Evolutionary conservation across 23 tunicate species (phyloP), one percentile per base, ranked within the genome.

Genomic region (Clavelina lepadiformis): DNA sequence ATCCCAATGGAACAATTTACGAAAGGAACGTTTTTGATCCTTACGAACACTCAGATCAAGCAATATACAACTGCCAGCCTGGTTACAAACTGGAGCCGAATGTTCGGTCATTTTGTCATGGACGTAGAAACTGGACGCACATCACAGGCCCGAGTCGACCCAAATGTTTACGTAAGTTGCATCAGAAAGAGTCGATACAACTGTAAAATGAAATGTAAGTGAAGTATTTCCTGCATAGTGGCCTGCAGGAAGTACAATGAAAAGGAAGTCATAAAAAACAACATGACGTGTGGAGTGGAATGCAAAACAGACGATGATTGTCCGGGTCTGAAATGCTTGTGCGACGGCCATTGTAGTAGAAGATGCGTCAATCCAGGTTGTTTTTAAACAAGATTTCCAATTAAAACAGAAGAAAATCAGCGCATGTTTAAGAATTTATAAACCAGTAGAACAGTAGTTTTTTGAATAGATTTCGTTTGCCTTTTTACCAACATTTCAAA

Each of bases 271-370:
- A 37, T 37, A 26, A 69, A 37, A 24, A 37, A 21, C 64, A 61
- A 61, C 20, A 27, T 78, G 49, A 45, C 68, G 3, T 78, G 84
- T 45, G 79, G 62, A 22, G 28, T 34, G 25, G 51, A 27, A 6
- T 78, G 84, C 29, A 8, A 15, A 23, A 24, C 56, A 13, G 80
- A 78, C n/a, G 71, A 57, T 5, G 71, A 73, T 58, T 77, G 72
- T 21, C 51, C 63, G 1, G 73, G 73, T 1, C 35, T 13, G 31
- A 29, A 36, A 31, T 86, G 95, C 47, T 22, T 52, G 37, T 86
- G 95, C 46, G 95, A 86, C 36, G 85, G 82, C 13, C 32, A 26
- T n/a, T 86, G 95, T 65, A 85, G 95, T 0, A 51, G 85, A 64
- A 69, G 75, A 27, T 86, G 95, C 36, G 80, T 86, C 1, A 47